A percentile compares a stretch with the other conserved stretches of the same genome.
Evolutionary conservation across 2,888 invertebrate species (phyloP).

Genomic region (Gortyna flavago): DNA sequence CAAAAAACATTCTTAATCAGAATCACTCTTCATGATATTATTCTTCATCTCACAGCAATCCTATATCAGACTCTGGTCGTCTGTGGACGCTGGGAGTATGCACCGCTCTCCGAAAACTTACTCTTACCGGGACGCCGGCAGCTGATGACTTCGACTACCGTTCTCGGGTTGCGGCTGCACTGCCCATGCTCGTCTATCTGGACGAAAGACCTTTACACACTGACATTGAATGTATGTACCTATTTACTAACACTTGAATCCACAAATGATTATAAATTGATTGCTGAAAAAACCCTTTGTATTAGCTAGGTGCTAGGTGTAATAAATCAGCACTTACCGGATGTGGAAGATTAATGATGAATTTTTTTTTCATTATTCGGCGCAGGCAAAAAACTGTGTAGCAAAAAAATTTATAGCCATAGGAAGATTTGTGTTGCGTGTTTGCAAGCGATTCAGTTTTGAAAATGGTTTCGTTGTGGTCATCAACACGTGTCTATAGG

Average conservation of each 20-base stretch:
- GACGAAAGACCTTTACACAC: conserved; percentile 81
- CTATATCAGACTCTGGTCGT: conserved; percentile 81
- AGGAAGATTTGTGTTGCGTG: conserved; percentile 16
- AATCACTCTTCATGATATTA: not conserved
- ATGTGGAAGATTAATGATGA: not conserved
- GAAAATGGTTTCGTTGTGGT: conserved; percentile 6
- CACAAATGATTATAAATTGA: not conserved
- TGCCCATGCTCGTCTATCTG: conserved; percentile 82
- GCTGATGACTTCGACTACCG: conserved; percentile 78
- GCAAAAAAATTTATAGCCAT: not conserved
- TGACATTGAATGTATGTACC: conserved; percentile 76
- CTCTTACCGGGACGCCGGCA: conserved; percentile 78
- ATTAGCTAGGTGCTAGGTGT: not conserved
- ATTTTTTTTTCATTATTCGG: not conserved
- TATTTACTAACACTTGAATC: not conserved
- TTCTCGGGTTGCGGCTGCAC: conserved; percentile 74
- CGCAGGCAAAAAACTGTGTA: conserved; percentile 4
- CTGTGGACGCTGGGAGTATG: conserved; percentile 86
- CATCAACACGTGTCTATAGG: not conserved
- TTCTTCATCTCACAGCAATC: conserved; percentile 75
- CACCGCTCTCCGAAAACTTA: conserved; percentile 79
- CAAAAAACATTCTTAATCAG: not conserved
- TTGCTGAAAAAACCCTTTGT: not conserved
- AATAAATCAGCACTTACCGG: not conserved
- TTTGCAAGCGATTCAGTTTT: conserved; percentile 10